Percentiles rank a stretch among this genome's conserved stretches.
Conservation (phyloP, 2,888 invertebrate species). For the Drosophila pegasa region DNA sequence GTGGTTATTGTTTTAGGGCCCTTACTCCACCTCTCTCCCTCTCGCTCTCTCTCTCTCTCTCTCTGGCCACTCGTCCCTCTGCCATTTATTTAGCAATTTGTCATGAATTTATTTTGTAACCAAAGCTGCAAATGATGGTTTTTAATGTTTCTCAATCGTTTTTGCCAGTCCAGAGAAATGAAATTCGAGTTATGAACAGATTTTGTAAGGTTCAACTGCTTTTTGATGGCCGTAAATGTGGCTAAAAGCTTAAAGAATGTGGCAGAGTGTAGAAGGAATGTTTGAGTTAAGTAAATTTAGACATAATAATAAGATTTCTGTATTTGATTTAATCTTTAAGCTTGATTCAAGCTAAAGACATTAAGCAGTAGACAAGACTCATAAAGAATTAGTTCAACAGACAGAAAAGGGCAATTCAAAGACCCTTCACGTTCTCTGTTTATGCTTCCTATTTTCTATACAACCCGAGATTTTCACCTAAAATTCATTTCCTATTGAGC, state of each 20-base stretch:
- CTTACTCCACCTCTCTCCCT: background rate
- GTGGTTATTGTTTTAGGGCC: constrained; percentile 61
- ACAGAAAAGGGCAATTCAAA: constrained; percentile 38
- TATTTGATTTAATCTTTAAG: constrained; percentile 20
- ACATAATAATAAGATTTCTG: background rate
- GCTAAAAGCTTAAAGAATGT: background rate
- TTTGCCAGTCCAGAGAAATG: constrained; percentile 49
- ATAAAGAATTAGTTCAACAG: constrained; percentile 43
- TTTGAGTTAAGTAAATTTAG: background rate
- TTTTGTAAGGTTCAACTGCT: constrained; percentile 44
- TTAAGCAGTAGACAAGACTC: constrained; percentile 44
- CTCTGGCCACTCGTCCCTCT: constrained; percentile 1
- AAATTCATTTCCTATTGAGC: too few species aligned
- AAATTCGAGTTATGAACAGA: constrained; percentile 55
- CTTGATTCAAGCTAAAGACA: constrained; percentile 7
- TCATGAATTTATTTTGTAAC: constrained; percentile 78
- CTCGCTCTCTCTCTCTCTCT: background rate
- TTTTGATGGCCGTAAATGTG: constrained; percentile 52
- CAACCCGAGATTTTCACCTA: too few species aligned
- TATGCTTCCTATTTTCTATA: too few species aligned
- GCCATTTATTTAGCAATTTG: constrained; percentile 80
- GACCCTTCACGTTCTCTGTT: too few species aligned
- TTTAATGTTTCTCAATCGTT: constrained; percentile 70
- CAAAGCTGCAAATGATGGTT: constrained; percentile 76
- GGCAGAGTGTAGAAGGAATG: background rate